Conservation (phyloP, 2,888 invertebrate species). For the Yponomeuta cagnagella region DNA sequence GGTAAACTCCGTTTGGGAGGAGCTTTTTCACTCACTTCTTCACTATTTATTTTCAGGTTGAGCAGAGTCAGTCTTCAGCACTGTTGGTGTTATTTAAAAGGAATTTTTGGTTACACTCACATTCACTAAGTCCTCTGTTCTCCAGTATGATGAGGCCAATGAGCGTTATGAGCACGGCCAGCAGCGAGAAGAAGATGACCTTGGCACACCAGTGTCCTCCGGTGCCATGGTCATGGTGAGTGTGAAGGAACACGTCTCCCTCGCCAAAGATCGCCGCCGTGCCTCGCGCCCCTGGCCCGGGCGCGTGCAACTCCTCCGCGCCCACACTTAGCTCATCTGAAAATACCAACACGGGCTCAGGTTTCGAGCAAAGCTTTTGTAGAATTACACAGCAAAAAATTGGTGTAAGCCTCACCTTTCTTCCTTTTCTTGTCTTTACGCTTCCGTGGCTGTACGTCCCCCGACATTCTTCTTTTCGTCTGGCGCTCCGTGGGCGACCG, state of each 20-base stretch:
- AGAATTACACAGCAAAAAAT: neutral
- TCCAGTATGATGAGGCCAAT: slow-evolving; percentile 87
- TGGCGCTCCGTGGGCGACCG: slow-evolving; percentile 62
- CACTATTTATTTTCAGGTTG: too few species aligned
- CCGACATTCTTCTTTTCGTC: slow-evolving; percentile 81
- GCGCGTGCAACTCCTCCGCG: slow-evolving; percentile 34
- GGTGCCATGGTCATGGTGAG: slow-evolving; percentile 84
- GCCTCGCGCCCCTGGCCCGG: slow-evolving; percentile 35
- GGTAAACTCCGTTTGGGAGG: too few species aligned
- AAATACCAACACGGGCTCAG: slow-evolving; percentile 25
- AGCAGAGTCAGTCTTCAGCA: too few species aligned
- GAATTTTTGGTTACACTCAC: slow-evolving; percentile 69
- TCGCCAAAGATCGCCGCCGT: slow-evolving; percentile 66
- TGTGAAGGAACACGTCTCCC: slow-evolving; percentile 86
- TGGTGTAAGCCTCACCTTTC: slow-evolving; percentile 77
- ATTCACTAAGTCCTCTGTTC: slow-evolving; percentile 85
- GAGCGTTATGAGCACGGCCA: slow-evolving; percentile 82
- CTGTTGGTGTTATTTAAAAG: neutral
- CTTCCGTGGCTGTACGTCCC: slow-evolving; percentile 90
- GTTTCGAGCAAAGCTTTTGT: neutral
- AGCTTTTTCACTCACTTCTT: too few species aligned
- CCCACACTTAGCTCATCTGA: slow-evolving; percentile 62
- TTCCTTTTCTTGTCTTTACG: slow-evolving; percentile 89
- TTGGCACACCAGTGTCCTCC: slow-evolving; percentile 91
- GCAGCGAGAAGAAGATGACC: slow-evolving; percentile 85